Conservation (phyloP, 1,140 invertebrate genomes). For the Reticulitermes speratus region DNA sequence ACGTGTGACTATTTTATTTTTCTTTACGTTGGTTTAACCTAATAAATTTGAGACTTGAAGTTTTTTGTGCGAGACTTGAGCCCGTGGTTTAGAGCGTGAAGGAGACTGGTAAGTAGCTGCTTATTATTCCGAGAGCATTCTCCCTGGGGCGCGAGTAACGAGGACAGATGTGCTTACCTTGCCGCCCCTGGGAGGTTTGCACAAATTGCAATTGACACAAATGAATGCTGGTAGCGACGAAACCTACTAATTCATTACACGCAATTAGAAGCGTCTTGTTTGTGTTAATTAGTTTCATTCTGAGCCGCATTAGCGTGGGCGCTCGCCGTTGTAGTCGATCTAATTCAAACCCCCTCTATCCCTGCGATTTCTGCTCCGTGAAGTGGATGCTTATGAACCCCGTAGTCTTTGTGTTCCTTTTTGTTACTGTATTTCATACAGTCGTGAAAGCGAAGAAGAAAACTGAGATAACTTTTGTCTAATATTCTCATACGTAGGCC, state of each 20-base stretch:
- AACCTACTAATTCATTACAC: constrained; percentile 1
- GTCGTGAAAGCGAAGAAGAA: too few species aligned
- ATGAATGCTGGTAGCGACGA: constrained; percentile 1
- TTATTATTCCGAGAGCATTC: background rate
- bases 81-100: background rate
- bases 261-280: constrained; percentile 14
- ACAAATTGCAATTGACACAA: constrained; percentile 14
- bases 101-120: background rate
- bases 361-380: too few species aligned
- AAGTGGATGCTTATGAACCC: too few species aligned
- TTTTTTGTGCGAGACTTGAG: background rate
- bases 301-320: background rate
- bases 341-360: background rate
- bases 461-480: too few species aligned
- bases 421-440: too few species aligned
- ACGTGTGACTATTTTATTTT: background rate
- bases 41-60: too few species aligned
- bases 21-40: background rate
- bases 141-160: background rate
- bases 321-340: background rate
- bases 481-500: too few species aligned
- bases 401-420: too few species aligned
- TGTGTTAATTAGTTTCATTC: constrained; percentile 13
- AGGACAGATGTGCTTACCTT: background rate
- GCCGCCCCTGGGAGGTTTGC: background rate